Evolutionary conservation across 2,113 vertebrate species (phyloP).

Genomic region (Falco punctatus): DNA sequence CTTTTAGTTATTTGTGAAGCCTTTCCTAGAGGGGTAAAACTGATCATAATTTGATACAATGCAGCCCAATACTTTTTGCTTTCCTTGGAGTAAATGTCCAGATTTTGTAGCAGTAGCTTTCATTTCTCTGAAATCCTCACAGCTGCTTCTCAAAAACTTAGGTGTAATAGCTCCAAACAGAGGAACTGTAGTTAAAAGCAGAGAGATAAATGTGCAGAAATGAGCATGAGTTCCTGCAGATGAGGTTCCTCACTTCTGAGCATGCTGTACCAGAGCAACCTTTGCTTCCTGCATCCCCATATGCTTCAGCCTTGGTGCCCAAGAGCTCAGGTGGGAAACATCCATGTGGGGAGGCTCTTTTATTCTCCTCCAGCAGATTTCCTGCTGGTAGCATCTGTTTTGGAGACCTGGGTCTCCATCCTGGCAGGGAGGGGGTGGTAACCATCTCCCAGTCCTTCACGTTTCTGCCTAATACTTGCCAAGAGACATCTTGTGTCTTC

Average conservation of each 20-base stretch:
- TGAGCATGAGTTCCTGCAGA: not conserved
- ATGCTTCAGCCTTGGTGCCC: not conserved
- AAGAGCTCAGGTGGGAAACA: not conserved
- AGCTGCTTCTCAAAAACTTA: not conserved
- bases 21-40: not conserved
- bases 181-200: not conserved
- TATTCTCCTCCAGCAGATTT: not conserved
- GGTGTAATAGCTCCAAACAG: not conserved
- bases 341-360: not conserved
- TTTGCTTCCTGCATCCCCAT: not conserved
- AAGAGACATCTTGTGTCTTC: not conserved
- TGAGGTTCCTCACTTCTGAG: not conserved
- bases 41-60: not conserved
- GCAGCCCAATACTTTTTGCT: not conserved
- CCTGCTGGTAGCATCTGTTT: not conserved
- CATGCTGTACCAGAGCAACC: not conserved
- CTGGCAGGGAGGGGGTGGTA: not conserved
- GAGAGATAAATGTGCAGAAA: not conserved
- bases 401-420: not conserved
- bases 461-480: not conserved
- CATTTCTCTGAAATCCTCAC: constrained; percentile 21
- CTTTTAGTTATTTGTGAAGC: not conserved
- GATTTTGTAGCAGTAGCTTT: not conserved
- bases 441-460: not conserved
- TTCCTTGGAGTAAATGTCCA: not conserved